Conservation (phyloP, 2,888 invertebrate species). For the Temnothorax ravouxi region DNA sequence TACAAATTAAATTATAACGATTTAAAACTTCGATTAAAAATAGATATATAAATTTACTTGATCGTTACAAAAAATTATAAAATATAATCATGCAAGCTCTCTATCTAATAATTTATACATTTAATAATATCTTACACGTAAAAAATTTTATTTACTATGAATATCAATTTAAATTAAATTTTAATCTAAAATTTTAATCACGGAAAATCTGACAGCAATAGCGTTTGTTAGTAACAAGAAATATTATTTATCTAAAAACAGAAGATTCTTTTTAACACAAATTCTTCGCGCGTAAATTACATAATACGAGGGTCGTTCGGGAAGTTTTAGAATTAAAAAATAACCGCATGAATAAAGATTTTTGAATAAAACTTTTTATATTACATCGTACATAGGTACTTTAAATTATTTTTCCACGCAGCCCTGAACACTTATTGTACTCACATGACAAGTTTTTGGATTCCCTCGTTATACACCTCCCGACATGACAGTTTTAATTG, state of each 20-base stretch:
- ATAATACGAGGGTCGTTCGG: too few species aligned
- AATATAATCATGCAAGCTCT: neutral
- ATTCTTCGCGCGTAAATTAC: neutral
- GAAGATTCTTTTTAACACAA: neutral
- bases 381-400: too few species aligned
- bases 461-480: too few species aligned
- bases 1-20: constrained; percentile 19
- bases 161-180: neutral
- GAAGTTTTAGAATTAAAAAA: too few species aligned
- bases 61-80: neutral
- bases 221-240: neutral
- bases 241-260: neutral
- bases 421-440: too few species aligned
- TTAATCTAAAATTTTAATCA: neutral
- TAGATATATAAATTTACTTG: neutral
- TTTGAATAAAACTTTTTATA: too few species aligned
- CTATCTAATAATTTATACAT: neutral
- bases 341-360: too few species aligned
- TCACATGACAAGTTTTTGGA: too few species aligned
- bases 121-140: neutral
- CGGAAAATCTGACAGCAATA: neutral
- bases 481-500: too few species aligned
- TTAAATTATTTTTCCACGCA: too few species aligned
- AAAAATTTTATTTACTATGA: neutral
- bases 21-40: neutral